Evolutionary conservation across 1,140 invertebrate genomes (phyloP).

Genomic region (Acromyrmex echinatior): DNA sequence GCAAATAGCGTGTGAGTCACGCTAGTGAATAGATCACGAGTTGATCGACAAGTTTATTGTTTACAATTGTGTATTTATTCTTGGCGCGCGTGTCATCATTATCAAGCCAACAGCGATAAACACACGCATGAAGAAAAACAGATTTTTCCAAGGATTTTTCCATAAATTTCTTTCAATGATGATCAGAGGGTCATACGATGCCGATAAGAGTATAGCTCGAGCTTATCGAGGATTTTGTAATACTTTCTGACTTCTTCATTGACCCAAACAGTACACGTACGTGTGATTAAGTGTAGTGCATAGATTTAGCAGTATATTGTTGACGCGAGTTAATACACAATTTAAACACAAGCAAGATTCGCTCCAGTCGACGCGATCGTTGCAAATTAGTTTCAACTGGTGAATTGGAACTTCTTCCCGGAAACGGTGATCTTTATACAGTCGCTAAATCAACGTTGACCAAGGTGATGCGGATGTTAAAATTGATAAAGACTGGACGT

Average conservation of each 20-base stretch:
- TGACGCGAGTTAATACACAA: not conserved
- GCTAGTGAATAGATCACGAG: too few species aligned
- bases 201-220: slow-evolving; percentile 50
- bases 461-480: slow-evolving; percentile 66
- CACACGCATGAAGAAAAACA: not conserved
- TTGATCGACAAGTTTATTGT: not conserved
- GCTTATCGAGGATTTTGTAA: slow-evolving; percentile 81
- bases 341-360: slow-evolving; percentile 8
- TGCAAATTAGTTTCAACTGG: slow-evolving; percentile 30
- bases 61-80: not conserved
- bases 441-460: slow-evolving; percentile 7
- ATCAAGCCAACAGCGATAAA: slow-evolving; percentile 11
- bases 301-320: not conserved
- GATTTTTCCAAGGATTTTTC: not conserved
- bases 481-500: slow-evolving; percentile 46
- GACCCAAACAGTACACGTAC: slow-evolving; percentile 29
- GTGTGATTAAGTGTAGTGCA: not conserved
- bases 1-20: too few species aligned
- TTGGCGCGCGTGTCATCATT: not conserved
- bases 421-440: slow-evolving; percentile 10
- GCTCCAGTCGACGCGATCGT: slow-evolving; percentile 16
- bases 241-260: slow-evolving; percentile 65
- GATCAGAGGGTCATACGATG: slow-evolving; percentile 28
- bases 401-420: not conserved
- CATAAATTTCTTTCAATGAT: not conserved